Conservation (phyloP, 2,797 vertebrate species). For the Sebastes elongatus region DNA sequence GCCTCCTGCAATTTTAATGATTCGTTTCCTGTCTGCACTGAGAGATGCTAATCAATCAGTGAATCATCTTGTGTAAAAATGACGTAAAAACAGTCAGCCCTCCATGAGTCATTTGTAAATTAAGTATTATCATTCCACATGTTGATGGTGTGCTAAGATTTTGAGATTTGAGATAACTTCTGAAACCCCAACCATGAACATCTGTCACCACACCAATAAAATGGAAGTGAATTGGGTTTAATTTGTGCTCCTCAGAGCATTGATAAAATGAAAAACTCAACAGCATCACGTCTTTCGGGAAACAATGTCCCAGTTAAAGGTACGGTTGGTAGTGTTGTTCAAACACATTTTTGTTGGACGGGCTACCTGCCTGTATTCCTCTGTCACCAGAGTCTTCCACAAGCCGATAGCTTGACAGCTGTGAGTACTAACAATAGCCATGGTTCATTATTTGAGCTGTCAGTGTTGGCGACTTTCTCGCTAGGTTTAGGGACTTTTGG, state of each 20-base stretch:
- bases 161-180: neutral
- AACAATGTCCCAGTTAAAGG: neutral
- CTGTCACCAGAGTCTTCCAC: too few relatives aligned
- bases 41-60: neutral
- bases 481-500: too few relatives aligned
- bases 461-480: too few relatives aligned
- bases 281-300: neutral
- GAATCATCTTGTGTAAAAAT: neutral
- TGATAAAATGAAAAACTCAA: neutral
- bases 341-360: too few relatives aligned
- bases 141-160: neutral
- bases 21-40: neutral
- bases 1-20: neutral
- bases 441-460: too few relatives aligned
- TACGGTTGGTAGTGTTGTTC: too few relatives aligned
- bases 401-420: too few relatives aligned
- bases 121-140: neutral
- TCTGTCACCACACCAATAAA: neutral
- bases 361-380: too few relatives aligned
- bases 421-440: too few relatives aligned
- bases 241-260: neutral
- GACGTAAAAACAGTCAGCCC: neutral
- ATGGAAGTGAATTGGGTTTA: neutral
- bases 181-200: neutral
- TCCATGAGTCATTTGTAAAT: too few relatives aligned